These are phyloP conservation scores for Schizopygopsis malacanthus DNA, from an alignment of 2,797 vertebrate genomes.

Conservation along the genomic window DNA sequence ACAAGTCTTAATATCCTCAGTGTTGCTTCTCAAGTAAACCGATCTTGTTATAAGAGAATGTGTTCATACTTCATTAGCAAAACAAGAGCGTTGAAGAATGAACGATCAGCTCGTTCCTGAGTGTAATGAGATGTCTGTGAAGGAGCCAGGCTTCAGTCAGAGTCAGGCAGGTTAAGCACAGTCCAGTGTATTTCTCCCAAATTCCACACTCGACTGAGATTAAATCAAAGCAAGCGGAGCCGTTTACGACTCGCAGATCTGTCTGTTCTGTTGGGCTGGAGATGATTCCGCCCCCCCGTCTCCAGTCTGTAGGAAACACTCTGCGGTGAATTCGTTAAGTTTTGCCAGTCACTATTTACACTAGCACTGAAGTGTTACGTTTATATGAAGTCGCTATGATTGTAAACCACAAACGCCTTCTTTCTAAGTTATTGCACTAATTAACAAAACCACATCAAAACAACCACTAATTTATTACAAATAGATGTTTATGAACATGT, in stretches of 20 bases:
- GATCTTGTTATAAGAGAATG: too few relatives aligned
- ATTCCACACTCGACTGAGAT: slow-evolving; percentile 69
- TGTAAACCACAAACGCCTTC: too few relatives aligned
- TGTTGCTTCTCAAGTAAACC: too few relatives aligned
- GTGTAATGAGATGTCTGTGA: slow-evolving; percentile 66
- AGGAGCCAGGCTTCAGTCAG: slow-evolving; percentile 64
- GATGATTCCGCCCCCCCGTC: not conserved
- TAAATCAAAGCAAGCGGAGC: slow-evolving; percentile 67
- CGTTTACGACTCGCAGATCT: slow-evolving; percentile 66
- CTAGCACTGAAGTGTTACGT: too few relatives aligned
- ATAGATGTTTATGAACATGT: too few relatives aligned
- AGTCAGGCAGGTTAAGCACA: slow-evolving; percentile 72
- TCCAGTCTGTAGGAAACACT: not conserved
- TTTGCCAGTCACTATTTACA: not conserved
- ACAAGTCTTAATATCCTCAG: not conserved
- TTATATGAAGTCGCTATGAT: too few relatives aligned
- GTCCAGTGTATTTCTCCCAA: slow-evolving; percentile 71
- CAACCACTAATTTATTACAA: too few relatives aligned
- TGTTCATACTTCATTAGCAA: not conserved
- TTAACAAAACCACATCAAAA: too few relatives aligned
- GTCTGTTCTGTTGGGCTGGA: not conserved
- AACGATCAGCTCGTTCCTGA: slow-evolving; percentile 20
- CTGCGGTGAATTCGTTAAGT: not conserved
- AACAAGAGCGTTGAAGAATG: too few relatives aligned
- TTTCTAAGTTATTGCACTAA: too few relatives aligned